Evolutionary conservation across 2,888 invertebrate species (phyloP), one percentile per base, ranked within the genome.

Genomic region (Synergus japonicus): DNA sequence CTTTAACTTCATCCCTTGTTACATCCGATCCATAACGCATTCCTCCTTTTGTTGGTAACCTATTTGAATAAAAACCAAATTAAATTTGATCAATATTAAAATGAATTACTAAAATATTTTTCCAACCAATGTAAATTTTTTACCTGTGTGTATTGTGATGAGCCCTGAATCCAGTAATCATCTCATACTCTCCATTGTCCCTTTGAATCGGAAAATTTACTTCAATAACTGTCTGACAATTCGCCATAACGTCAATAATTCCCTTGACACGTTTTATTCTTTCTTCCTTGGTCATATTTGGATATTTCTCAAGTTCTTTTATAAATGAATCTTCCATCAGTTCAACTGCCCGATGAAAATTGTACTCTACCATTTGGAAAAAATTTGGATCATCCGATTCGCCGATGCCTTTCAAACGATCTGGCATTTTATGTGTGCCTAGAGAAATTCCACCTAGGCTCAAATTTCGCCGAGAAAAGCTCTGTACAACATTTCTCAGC

Each of bases 81-180:
- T 49, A 43, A 67, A 37, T 37, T 37, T 37, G 5, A 37, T 37
- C 5, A 37, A 37, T 29, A 5, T 37, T 7, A 37, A 37, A 5
- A 5, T 37, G 37, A 37, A 7, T 58, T 18, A n/a, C n/a, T n/a
- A 18, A 58, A 18, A 18, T 1, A 9, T 9, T 18, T 3, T 9
- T 18, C 18, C n/a, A n/a, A 54, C 9, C n/a, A n/a, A 58, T 58
- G n/a, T 1, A 58, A 8, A 18, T 9, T 10, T 9, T 69, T 1
- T 79, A 93, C 78, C 96, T 93, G 89, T 96, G 96, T 49, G 95
- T 95, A 89, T 95, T 96, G 92, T 96, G 96, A 89, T 96, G 96
- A 3, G 95, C 94, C 80, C 96, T 93, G 93, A 95, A 96, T 0
- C 94, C 96, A 79, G 94, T 93, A 78, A 97, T 94, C 83, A 96